Evolutionary conservation across 1,140 invertebrate genomes (phyloP).

Genomic region (Drosophila repleta): DNA sequence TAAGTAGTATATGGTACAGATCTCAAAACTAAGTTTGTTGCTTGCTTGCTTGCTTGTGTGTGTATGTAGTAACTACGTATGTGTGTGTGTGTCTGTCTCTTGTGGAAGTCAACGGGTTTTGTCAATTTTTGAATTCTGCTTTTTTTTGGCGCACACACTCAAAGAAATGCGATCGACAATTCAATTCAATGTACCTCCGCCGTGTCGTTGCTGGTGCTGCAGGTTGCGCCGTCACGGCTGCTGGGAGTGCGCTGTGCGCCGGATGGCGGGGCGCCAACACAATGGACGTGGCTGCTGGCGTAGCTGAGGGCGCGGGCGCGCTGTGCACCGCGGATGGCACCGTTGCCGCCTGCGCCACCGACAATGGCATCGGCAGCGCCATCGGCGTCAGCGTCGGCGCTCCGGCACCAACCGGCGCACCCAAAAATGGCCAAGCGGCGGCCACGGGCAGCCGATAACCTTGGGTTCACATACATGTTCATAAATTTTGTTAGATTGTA

Average conservation of each 20-base stretch:
- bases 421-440: conserved; percentile 84
- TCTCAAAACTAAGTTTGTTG: conserved; percentile 65
- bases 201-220: conserved; percentile 85
- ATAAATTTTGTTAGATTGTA: conserved; percentile 46
- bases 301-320: conserved; percentile 84
- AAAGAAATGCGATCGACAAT: conserved; percentile 17
- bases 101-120: conserved; percentile 26
- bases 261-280: conserved; percentile 79
- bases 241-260: conserved; percentile 69
- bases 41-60: conserved; percentile 18
- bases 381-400: conserved; percentile 85
- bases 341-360: conserved; percentile 84
- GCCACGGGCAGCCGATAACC: conserved; percentile 86
- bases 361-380: conserved; percentile 60
- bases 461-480: conserved; percentile 64
- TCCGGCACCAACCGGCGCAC: conserved; percentile 81
- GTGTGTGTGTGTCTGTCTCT: conserved; percentile 15
- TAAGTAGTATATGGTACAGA: conserved; percentile 58
- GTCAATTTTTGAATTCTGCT: conserved; percentile 80
- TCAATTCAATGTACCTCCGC: conserved; percentile 82
- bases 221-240: conserved; percentile 75
- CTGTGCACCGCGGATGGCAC: conserved; percentile 61
- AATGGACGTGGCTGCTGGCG: conserved; percentile 84
- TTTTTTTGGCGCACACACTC: conserved; percentile 55
- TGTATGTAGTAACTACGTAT: background rate